These are phyloP conservation scores for Planiliza haematocheilus DNA, from an alignment of 2,113 vertebrate species.

Conservation along the genomic window DNA sequence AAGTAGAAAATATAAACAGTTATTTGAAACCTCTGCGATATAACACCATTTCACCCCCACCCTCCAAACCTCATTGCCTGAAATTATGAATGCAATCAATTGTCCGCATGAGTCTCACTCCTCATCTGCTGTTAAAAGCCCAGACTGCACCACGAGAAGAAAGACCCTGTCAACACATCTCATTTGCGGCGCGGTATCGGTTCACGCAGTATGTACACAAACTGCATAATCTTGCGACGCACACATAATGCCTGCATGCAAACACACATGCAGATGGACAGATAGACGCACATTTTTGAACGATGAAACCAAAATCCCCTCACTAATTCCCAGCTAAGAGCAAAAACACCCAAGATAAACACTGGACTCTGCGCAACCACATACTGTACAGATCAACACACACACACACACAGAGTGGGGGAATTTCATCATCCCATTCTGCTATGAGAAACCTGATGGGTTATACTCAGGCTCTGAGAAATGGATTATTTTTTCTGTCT, in stretches of 20 bases:
- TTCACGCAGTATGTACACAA: conserved; percentile 25
- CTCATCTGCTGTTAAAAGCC: conserved; percentile 31
- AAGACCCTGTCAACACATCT: conserved; percentile 55
- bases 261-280: conserved; percentile 29
- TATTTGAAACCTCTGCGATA: background rate
- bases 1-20: conserved; percentile 4
- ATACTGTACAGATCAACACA: conserved; percentile 18
- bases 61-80: background rate
- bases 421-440: conserved; percentile 72
- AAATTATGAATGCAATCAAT: conserved; percentile 20
- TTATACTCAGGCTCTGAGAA: conserved; percentile 61
- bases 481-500: conserved; percentile 66
- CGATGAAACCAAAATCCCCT: conserved; percentile 57
- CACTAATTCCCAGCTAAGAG: conserved; percentile 57
- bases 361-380: conserved; percentile 27
- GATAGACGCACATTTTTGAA: conserved; percentile 36
- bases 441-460: conserved; percentile 60
- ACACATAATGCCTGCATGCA: background rate
- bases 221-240: conserved; percentile 10
- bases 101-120: background rate
- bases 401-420: conserved; percentile 3
- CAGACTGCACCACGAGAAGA: conserved; percentile 20
- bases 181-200: conserved; percentile 25
- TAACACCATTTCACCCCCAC: background rate
- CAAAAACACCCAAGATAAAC: conserved; percentile 62